Conservation (phyloP, 2,113 vertebrate genomes). For the Leptobrachium leishanense region DNA sequence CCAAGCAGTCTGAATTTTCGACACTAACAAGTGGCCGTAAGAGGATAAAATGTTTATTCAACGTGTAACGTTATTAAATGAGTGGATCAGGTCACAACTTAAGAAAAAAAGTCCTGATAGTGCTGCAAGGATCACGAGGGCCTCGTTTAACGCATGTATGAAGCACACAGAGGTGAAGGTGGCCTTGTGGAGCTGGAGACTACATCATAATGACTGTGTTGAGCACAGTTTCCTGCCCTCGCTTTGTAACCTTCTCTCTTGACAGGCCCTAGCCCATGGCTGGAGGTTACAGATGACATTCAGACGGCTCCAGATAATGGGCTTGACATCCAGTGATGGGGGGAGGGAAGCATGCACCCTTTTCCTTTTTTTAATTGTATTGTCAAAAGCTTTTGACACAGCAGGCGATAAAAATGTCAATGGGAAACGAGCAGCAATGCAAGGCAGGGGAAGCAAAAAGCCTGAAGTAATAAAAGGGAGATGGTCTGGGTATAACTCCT, state of each 20-base stretch:
- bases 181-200: neutral
- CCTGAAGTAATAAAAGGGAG: neutral
- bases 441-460: neutral
- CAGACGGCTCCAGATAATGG: constrained; percentile 56
- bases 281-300: constrained; percentile 61
- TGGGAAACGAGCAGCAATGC: constrained; percentile 50
- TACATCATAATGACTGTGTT: neutral
- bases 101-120: neutral
- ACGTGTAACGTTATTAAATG: no score
- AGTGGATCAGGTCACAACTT: no score
- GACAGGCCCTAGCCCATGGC: constrained; percentile 46
- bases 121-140: neutral
- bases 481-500: neutral
- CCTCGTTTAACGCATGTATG: neutral
- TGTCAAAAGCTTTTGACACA: constrained; percentile 63
- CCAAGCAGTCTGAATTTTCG: no score
- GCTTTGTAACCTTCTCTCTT: constrained; percentile 36
- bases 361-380: constrained; percentile 56
- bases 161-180: neutral
- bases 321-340: constrained; percentile 49
- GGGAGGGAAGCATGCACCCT: constrained; percentile 23
- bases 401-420: constrained; percentile 56
- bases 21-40: no score
- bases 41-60: no score
- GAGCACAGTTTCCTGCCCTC: constrained; percentile 25